Base-by-base conservation (phyloP, 2,888 invertebrate species). In the Pasiphila rectangulata region DNA sequence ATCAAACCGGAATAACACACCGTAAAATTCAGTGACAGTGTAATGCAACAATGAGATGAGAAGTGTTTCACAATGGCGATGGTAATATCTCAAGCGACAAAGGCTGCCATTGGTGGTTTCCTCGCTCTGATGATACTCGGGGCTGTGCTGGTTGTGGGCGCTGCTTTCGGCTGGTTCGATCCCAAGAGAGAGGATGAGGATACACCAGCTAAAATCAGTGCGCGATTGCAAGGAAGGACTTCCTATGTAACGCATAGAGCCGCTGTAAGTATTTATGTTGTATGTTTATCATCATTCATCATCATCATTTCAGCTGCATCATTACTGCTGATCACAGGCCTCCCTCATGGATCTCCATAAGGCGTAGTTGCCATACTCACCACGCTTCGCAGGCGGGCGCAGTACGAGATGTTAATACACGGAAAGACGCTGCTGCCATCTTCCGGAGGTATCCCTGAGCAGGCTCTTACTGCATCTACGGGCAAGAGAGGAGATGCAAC, bases 11-110 rank as follows among this genome's bases (percentile, higher is more conserved):
- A 32, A 16, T 16, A 9, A 2, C 6, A 7, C 6, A 21, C 10
- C 32, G 17, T 19, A 10, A n/a, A 35, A 21, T 35, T 20, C n/a
- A 24, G 46, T 46, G 40, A 47, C 16, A 13, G 49, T 49, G 48
- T 16, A 13, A 19, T 19, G 46, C 52, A 37, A 35, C 57, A 64
- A 81, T 79, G 79, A 75, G 71, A 69, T 81, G 83, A 83, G 78
- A 71, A 55, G 52, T 47, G 47, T 47, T 49, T 51, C 71, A 84
- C 79, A 59, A 88, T 88, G 88, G 88, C 88, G 64, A 88, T 88
- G 87, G 88, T 87, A 51, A 85, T 88, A 77, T 88, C 88, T 43
- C 86, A 85, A 52, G 81, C 88, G 55, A 88, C 88, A 39, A 88
- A 88, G 66, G 87, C 83, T 45, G 87, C 85, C 37, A 87, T 88